Evolutionary conservation across 2,888 invertebrate genomes (phyloP), one percentile per base, ranked within the genome.

Genomic region (Diaphora mendica): DNA sequence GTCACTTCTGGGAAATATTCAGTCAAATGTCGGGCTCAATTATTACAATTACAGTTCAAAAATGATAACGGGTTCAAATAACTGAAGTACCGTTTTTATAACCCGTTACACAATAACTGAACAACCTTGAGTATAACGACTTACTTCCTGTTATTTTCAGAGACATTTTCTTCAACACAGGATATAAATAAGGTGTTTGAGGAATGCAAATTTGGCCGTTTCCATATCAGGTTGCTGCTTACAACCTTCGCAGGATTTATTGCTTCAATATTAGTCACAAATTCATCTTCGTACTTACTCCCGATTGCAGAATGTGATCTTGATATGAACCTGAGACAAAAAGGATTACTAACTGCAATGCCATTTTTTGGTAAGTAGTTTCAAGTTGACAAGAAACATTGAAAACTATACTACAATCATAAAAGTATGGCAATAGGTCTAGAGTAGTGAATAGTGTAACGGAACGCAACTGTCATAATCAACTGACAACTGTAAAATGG

Each of bases 281-380:
- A 84, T 33, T 88, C 88, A 4, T 88, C 91, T 0, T 87, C 94
- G 0, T 94, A 89, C 64, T 78, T 94, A 9, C 81, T 94, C n/a
- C 91, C 93, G 0, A 86, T 85, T 8, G 93, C 93, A 0, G 94
- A 94, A 77, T 94, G 94, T 44, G 93, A 94, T 69, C 78, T 94
- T 5, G 78, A 89, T 7, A 93, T 94, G 93, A 85, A 89, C 73
- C 78, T 94, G 7, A 67, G 90, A 23, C 85, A 92, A 42, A 94
- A 94, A 72, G 93, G 93, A 5, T 44, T 93, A 15, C 72, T 94
- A 51, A 93, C 88, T 71, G 92, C 92, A 0, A 87, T 89, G 68
- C 90, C 93, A 13, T 93, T 88, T 87, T 73, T 90, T 66, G 94
- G 94, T 93, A 75, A 87, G 89, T 83, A 15, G 17, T 17, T 55